Conservation (phyloP, 2,113 vertebrate species). For the Stegastes partitus region DNA sequence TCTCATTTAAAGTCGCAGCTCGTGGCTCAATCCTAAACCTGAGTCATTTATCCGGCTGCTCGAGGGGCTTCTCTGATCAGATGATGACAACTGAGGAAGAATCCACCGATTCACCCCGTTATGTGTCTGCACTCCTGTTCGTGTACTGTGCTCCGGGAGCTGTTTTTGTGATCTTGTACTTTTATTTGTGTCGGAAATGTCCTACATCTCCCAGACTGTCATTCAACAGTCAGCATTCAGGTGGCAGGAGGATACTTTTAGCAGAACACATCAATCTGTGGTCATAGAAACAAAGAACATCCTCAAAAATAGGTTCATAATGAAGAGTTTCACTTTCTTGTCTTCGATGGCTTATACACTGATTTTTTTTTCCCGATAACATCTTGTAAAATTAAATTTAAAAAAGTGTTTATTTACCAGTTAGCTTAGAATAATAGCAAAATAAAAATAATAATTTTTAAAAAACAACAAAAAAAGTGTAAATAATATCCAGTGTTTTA, state of each 20-base stretch:
- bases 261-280: background rate
- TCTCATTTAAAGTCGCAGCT: constrained; percentile 41
- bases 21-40: constrained; percentile 29
- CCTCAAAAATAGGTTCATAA: background rate
- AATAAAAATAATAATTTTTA: too few relatives aligned
- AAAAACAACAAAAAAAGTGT: too few relatives aligned
- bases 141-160: constrained; percentile 9
- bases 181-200: background rate
- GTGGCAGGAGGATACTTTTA: background rate
- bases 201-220: background rate
- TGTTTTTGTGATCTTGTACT: constrained; percentile 23
- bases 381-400: too few relatives aligned
- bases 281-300: background rate
- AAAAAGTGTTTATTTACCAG: too few relatives aligned
- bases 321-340: background rate
- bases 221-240: background rate
- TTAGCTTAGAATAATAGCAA: too few relatives aligned
- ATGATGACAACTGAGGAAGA: constrained; percentile 29
- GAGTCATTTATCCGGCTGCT: constrained; percentile 48
- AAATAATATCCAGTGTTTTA: too few relatives aligned
- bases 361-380: too few relatives aligned
- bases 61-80: constrained; percentile 13
- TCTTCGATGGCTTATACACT: too few relatives aligned
- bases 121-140: constrained; percentile 3
- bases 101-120: background rate